These are phyloP conservation scores for Thalassaphorura encarpata DNA, from an alignment of 1,140 invertebrate species.

Conservation along the genomic window DNA sequence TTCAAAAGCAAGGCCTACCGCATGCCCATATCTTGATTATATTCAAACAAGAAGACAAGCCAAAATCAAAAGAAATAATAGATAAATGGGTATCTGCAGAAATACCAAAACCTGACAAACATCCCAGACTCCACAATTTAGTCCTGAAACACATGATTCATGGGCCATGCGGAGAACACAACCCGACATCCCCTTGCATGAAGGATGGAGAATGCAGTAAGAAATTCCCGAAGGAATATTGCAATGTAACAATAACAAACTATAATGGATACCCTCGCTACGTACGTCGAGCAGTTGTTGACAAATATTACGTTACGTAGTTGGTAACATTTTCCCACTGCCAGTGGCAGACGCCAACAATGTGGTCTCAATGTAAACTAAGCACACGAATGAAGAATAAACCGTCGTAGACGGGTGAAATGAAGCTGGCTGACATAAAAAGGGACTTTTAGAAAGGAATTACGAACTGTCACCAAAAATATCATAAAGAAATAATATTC, in stretches of 20 bases:
- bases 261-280: slow-evolving; percentile 11
- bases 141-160: slow-evolving; percentile 22
- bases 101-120: slow-evolving; percentile 28
- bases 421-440: too few relatives aligned
- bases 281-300: neutral
- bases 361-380: too few relatives aligned
- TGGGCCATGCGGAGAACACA: slow-evolving; percentile 32
- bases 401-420: too few relatives aligned
- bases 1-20: slow-evolving; percentile 21
- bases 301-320: too few relatives aligned
- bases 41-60: slow-evolving; percentile 28
- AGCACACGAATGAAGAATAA: too few relatives aligned
- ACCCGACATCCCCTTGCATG: slow-evolving; percentile 32
- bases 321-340: too few relatives aligned
- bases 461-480: too few relatives aligned
- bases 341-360: too few relatives aligned
- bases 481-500: too few relatives aligned
- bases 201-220: slow-evolving; percentile 22
- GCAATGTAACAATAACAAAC: slow-evolving; percentile 6
- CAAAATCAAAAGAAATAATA: slow-evolving; percentile 20
- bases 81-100: slow-evolving; percentile 32
- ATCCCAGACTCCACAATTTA: slow-evolving; percentile 15
- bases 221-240: slow-evolving; percentile 18
- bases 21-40: slow-evolving; percentile 25
- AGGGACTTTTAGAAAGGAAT: too few relatives aligned